A percentile compares a stretch with the other conserved stretches of the same genome.
These are phyloP conservation scores for Macroramphosus scolopax DNA, from an alignment of 2,797 vertebrate genomes.

Conservation along the genomic window DNA sequence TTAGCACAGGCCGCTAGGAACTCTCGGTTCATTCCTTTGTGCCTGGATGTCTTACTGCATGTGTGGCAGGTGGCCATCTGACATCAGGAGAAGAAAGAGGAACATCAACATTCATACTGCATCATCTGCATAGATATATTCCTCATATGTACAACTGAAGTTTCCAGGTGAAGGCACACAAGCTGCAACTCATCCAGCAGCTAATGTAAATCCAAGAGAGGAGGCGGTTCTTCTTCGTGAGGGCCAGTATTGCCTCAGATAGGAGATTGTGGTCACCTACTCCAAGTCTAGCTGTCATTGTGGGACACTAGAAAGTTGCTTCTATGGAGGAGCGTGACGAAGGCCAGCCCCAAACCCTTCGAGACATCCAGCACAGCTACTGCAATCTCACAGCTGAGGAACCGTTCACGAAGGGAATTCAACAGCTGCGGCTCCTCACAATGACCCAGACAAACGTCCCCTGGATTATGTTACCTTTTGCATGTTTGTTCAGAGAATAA, in stretches of 20 bases:
- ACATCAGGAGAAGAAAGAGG: slow-evolving; percentile 29
- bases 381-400: slow-evolving; percentile 25
- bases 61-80: slow-evolving; percentile 92
- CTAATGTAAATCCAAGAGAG: slow-evolving; percentile 4
- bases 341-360: slow-evolving; percentile 5
- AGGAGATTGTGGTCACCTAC: slow-evolving; percentile 17
- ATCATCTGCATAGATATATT: slow-evolving; percentile 23
- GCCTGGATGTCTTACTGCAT: slow-evolving; percentile 84
- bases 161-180: slow-evolving; percentile 24
- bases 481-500: slow-evolving; percentile 27
- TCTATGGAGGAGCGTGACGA: slow-evolving; percentile 27
- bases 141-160: slow-evolving; percentile 18
- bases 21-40: slow-evolving; percentile 82
- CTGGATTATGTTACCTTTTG: slow-evolving; percentile 10
- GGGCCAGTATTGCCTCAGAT: not conserved
- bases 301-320: too few species aligned
- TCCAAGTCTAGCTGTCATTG: too few species aligned
- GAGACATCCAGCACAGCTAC: slow-evolving; percentile 13
- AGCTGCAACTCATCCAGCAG: slow-evolving; percentile 6
- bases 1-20: slow-evolving; percentile 67
- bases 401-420: too few species aligned
- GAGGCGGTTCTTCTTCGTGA: slow-evolving; percentile 11
- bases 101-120: slow-evolving; percentile 37
- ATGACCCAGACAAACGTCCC: slow-evolving; percentile 11
- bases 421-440: slow-evolving; percentile 35